Base-by-base conservation (phyloP, 35 echinoderm and acorn worm species). In the Holothuria glaberrima region DNA sequence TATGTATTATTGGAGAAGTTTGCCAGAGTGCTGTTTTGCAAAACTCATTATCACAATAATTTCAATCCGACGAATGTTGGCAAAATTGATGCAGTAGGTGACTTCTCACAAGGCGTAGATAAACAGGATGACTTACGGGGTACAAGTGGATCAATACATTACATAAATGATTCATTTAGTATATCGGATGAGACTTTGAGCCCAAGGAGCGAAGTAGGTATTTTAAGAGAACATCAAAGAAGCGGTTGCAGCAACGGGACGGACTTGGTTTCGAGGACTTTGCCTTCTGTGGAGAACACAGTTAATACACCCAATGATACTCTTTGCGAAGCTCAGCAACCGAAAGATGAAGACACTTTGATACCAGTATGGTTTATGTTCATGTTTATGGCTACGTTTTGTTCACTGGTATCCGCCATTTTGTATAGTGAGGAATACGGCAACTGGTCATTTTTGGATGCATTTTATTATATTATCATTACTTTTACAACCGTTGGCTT, bases 401-500 rank as follows among this genome's bases (percentile, higher is more conserved):
- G 79, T 82, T 56, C 48, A 16, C 10, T 82, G 10, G 50, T 33
- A 22, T 56, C 44, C 6, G 17, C n/a, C 6, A 7, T 82, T 24
- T 4, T 69, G 50, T 56, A 28, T 25, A 19, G 6, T 5, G n/a
- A 56, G 14, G n/a, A 48, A 48, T 25, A 19, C 28, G 30, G 22
- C 10, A 82, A 82, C 7, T 82, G 48, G 79, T 26, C 79, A 14
- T 58, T 12, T 29, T 82, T 82, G 24, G 79, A 82, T 57, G 18
- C 35, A 12, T 18, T 50, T 26, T 82, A 82, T 82, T 82, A 48
- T 25, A 48, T 82, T 12, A 26, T 82, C 29, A 50, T 50, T 29
- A 82, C 79, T 10, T 82, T 82, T 27, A 82, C 79, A 13, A 82
- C 79, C 2, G 79, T 82, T 21, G 79, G 79, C 1, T 82, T 82